Evolutionary conservation across 2,888 invertebrate species (phyloP).

Genomic region (Drosophila greeni): DNA sequence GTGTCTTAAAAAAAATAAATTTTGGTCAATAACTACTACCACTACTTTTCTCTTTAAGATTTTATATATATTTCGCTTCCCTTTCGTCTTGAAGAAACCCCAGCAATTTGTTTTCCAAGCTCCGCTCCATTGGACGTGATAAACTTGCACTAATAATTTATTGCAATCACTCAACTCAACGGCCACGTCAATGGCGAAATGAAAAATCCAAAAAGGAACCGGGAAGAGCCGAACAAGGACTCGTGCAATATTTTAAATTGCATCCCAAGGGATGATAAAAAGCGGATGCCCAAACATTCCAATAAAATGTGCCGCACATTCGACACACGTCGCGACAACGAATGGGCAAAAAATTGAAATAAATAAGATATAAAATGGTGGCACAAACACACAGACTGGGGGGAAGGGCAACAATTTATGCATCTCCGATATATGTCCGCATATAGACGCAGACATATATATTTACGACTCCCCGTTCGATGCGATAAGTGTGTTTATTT

Average conservation of each 20-base stretch:
- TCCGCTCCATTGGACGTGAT: constrained; percentile 46
- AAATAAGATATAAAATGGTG: constrained; percentile 69
- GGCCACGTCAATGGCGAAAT: constrained; percentile 41
- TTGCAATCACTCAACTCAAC: constrained; percentile 68
- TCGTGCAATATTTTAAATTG: constrained; percentile 68
- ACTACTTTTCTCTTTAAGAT: background rate
- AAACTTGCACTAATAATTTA: constrained; percentile 62
- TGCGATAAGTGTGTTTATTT: constrained; percentile 70
- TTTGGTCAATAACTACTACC: background rate
- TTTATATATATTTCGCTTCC: background rate
- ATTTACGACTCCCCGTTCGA: constrained; percentile 57
- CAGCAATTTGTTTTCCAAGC: constrained; percentile 4
- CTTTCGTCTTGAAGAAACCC: constrained; percentile 1
- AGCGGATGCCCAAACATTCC: constrained; percentile 33
- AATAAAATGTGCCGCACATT: constrained; percentile 63
- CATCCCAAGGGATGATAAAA: constrained; percentile 57
- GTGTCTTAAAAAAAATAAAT: background rate
- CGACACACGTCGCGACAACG: constrained; percentile 51
- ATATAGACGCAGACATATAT: constrained; percentile 26
- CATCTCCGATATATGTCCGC: constrained; percentile 46
- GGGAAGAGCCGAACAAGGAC: constrained; percentile 19
- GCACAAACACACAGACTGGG: constrained; percentile 41
- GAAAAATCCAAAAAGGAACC: constrained; percentile 52
- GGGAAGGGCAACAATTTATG: constrained; percentile 56
- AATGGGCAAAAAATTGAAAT: constrained; percentile 69